Percentiles rank a stretch among this genome's conserved stretches.
These are phyloP conservation scores for Eleginops maclovinus DNA, from an alignment of 2,113 vertebrate species.

Conservation along the genomic window DNA sequence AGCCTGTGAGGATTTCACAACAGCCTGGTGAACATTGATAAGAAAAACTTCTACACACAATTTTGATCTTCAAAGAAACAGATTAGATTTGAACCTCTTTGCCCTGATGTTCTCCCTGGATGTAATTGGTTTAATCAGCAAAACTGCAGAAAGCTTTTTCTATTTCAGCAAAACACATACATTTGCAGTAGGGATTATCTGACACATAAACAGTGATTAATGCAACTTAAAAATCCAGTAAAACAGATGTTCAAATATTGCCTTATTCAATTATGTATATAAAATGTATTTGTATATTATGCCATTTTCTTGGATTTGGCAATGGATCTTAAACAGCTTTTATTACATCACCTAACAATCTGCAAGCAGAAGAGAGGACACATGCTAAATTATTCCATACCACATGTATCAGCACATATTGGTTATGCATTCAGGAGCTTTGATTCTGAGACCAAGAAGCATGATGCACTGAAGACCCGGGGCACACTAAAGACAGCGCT, in stretches of 20 bases:
- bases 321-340: not conserved
- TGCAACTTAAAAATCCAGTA: not conserved
- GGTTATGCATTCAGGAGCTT: constrained; percentile 52
- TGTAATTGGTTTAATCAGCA: not conserved
- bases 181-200: not conserved
- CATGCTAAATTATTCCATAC: constrained; percentile 28
- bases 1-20: not conserved
- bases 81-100: not conserved
- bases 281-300: not conserved
- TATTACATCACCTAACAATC: not conserved
- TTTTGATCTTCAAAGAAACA: not conserved
- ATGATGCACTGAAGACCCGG: constrained; percentile 4
- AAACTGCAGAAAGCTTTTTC: not conserved
- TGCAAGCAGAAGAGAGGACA: not conserved
- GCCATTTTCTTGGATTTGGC: constrained; percentile 4
- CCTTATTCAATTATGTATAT: no score
- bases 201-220: no score
- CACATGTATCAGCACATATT: constrained; percentile 15
- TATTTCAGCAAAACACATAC: not conserved
- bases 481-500: constrained; percentile 4
- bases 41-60: not conserved
- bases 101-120: not conserved
- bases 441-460: constrained; percentile 45
- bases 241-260: not conserved
- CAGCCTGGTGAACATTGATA: not conserved